Percentiles rank a stretch among this genome's conserved stretches.
phyloP scores from a whole-genome alignment of 1,140 invertebrate species.

The Drosophila pruinosa region DNA sequence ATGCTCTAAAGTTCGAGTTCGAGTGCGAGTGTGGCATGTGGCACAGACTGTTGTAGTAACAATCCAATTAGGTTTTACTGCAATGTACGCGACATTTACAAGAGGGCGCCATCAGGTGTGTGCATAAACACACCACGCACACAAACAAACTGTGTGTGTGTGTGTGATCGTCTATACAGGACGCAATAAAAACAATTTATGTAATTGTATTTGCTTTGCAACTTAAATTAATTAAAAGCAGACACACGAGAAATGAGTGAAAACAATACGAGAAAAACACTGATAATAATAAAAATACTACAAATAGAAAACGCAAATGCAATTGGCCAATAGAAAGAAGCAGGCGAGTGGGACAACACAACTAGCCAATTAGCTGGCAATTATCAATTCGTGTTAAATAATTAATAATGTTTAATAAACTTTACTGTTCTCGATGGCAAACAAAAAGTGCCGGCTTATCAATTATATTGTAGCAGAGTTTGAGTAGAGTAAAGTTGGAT shows the following conservation, averaged over 20 bases:
- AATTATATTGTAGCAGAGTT: background rate
- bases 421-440: background rate
- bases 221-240: conserved; percentile 39
- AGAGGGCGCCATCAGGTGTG: conserved; percentile 20
- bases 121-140: background rate
- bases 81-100: conserved; percentile 33
- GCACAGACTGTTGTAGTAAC: conserved; percentile 25
- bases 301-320: conserved; percentile 8
- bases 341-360: conserved; percentile 13
- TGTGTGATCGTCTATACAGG: background rate
- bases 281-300: background rate
- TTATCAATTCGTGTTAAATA: conserved; percentile 36
- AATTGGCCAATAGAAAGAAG: background rate
- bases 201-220: conserved; percentile 37
- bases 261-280: background rate
- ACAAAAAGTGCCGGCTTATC: background rate
- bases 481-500: background rate
- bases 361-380: conserved; percentile 31
- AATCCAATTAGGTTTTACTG: conserved; percentile 45
- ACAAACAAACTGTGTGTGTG: background rate
- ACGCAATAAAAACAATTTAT: conserved; percentile 41
- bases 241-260: background rate
- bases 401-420: conserved; percentile 19
- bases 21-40: conserved; percentile 4
- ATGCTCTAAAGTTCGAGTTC: background rate